Conservation (phyloP, 1,140 invertebrate species). For the Apis florea region DNA sequence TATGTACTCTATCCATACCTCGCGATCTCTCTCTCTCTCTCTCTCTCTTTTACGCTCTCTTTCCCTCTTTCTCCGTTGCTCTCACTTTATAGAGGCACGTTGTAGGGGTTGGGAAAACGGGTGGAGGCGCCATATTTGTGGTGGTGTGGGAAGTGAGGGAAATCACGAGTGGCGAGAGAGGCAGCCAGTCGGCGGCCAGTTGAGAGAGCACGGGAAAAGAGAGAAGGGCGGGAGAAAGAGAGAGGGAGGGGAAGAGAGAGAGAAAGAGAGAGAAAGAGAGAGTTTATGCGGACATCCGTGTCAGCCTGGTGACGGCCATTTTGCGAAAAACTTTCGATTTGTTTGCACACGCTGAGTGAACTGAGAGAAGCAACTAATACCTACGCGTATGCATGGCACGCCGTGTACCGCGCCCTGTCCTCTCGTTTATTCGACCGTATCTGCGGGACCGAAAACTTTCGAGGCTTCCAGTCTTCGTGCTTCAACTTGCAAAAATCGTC, state of each 20-base stretch:
- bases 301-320: constrained; percentile 80
- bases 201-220: constrained; percentile 44
- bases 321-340: constrained; percentile 80
- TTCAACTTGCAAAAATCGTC: constrained; percentile 56
- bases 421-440: constrained; percentile 68
- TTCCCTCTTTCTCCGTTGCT: constrained; percentile 19
- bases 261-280: constrained; percentile 41
- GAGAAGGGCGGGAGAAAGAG: constrained; percentile 30
- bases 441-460: constrained; percentile 58
- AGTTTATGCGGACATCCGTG: constrained; percentile 78
- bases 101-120: constrained; percentile 77
- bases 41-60: background rate
- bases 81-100: constrained; percentile 61
- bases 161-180: constrained; percentile 77
- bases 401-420: constrained; percentile 63
- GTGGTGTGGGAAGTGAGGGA: constrained; percentile 78
- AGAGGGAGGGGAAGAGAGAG: constrained; percentile 21
- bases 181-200: constrained; percentile 61
- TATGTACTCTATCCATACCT: constrained; percentile 44
- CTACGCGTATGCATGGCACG: constrained; percentile 74
- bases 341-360: constrained; percentile 70
- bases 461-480: constrained; percentile 53
- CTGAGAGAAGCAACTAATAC: constrained; percentile 72
- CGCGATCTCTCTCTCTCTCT: constrained; percentile 41
- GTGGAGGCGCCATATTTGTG: constrained; percentile 80